phyloP scores from a whole-genome alignment of 30 jellyfish, hydroid and myxozoan species.

The Chironex yamaguchii region DNA sequence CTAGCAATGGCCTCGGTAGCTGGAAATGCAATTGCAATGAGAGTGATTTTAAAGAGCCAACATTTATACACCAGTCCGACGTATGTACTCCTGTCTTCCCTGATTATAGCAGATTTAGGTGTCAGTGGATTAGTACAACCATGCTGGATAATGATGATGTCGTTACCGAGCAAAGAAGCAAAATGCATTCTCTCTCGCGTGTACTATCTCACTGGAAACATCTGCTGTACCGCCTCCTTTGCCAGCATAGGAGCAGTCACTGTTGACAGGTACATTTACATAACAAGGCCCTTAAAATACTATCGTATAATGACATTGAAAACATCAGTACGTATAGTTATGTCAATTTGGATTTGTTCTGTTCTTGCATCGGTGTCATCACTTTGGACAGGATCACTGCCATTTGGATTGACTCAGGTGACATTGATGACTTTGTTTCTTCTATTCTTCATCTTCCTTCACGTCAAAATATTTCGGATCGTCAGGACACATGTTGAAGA shows the following conservation, averaged over 20 bases:
- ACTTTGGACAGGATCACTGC: background rate
- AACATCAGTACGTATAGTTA: conserved; percentile 17
- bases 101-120: conserved; percentile 74
- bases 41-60: conserved; percentile 49
- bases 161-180: conserved; percentile 37
- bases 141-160: conserved; percentile 54
- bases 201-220: conserved; percentile 39
- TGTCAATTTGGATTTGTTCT: conserved; percentile 52
- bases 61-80: conserved; percentile 80
- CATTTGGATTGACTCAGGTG: no score
- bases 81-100: conserved; percentile 76
- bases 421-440: no score
- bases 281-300: conserved; percentile 59
- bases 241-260: conserved; percentile 45
- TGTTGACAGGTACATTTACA: conserved; percentile 44
- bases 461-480: no score
- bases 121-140: conserved; percentile 86
- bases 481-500: no score
- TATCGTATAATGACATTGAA: conserved; percentile 29
- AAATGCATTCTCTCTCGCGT: conserved; percentile 65
- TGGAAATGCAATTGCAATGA: conserved; percentile 36
- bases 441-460: no score
- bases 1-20: conserved; percentile 50
- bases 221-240: conserved; percentile 54
- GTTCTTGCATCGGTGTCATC: conserved; percentile 26